Conservation (phyloP, 2,113 vertebrate genomes). For the Cavia aperea region DNA sequence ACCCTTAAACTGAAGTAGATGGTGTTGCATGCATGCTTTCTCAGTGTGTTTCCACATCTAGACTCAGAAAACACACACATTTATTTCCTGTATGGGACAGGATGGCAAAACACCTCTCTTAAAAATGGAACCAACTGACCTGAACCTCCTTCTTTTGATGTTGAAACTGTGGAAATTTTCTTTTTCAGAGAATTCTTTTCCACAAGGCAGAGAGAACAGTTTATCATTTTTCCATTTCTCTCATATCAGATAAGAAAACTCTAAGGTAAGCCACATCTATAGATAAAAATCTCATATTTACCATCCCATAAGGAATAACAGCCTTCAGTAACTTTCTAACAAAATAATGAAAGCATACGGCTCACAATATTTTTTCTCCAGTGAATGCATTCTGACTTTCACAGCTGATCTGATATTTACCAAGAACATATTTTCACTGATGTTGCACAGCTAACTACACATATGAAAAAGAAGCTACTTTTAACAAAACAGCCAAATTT, state of each 20-base stretch:
- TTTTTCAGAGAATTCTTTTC: background rate
- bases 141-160: background rate
- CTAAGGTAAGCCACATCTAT: background rate
- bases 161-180: background rate
- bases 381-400: slow-evolving; percentile 22
- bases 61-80: background rate
- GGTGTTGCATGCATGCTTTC: background rate
- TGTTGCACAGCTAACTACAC: background rate
- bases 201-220: background rate
- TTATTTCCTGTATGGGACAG: background rate
- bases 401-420: slow-evolving; percentile 31
- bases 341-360: background rate
- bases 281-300: background rate
- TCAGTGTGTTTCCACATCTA: too few relatives aligned
- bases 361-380: background rate
- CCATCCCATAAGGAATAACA: background rate
- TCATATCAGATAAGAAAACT: background rate
- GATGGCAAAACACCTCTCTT: background rate
- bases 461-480: background rate
- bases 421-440: slow-evolving; percentile 29
- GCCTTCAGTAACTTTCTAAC: background rate
- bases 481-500: background rate
- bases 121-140: background rate
- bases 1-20: background rate
- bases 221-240: background rate